Percentiles rank a stretch among this genome's conserved stretches.
These are phyloP conservation scores for Aegypius monachus DNA, from an alignment of 2,113 vertebrate genomes.

Conservation along the genomic window DNA sequence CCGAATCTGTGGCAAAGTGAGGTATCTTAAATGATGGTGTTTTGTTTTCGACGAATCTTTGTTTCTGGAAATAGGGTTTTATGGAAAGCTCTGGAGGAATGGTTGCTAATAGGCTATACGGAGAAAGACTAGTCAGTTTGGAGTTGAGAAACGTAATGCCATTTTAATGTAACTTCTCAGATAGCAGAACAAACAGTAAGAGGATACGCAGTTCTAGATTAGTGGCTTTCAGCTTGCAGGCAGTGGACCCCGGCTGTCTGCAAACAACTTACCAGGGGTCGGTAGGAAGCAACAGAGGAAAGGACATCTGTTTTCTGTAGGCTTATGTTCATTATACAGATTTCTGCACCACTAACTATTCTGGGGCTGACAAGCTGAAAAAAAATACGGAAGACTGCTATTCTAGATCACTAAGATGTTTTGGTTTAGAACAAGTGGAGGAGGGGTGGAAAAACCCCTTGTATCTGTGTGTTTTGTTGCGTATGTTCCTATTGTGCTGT, in stretches of 20 bases:
- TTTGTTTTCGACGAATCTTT: rapidly evolving
- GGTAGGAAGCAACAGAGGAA: not conserved
- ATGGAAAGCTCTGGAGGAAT: not conserved
- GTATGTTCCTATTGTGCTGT: not conserved
- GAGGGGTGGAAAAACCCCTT: not conserved
- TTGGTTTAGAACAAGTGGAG: not conserved
- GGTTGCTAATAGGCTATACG: not conserved
- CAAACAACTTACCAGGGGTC: not conserved
- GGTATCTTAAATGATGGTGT: rapidly evolving
- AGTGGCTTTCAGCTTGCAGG: not conserved
- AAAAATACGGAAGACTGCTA: not conserved
- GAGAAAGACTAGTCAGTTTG: not conserved
- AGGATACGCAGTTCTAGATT: conserved; percentile 36
- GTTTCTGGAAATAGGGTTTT: not conserved
- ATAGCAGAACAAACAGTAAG: conserved; percentile 38
- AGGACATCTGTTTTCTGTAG: not conserved
- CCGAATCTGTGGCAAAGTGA: not conserved
- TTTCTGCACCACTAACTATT: not conserved
- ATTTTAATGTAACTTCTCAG: conserved; percentile 21
- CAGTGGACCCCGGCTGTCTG: not conserved
- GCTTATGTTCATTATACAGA: rapidly evolving
- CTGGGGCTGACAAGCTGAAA: not conserved
- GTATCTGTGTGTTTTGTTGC: not conserved
- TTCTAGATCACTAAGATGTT: not conserved
- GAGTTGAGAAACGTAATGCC: not conserved